Evolutionary conservation across 1,140 invertebrate genomes (phyloP), one percentile per base, ranked within the genome.

Genomic region (Drosophila micromelanica): DNA sequence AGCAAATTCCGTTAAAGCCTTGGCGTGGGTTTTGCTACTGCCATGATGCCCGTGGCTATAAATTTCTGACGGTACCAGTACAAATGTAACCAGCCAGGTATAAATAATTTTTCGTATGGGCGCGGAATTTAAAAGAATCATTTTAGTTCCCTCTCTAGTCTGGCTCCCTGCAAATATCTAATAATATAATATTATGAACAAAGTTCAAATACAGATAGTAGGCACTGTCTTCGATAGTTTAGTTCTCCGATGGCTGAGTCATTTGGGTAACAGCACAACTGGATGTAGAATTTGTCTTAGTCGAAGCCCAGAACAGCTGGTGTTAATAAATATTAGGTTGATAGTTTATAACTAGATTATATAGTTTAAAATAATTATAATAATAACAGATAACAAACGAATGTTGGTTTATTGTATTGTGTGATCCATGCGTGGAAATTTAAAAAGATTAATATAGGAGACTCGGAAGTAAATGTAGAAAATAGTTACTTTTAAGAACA

Each of bases 1-100:
- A n/a, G 37, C 23, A 37, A 70, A n/a, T 11, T 69, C 45, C 12
- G 52, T n/a, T 23, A 59, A 13, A 2, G 46, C 67, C 8, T 35
- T 37, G 7, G 60, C 46, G 60, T 63, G 46, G 35, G 55, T 65
- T 57, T 54, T 71, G 9, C 37, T 67, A 52, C n/a, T 51, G 9
- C 65, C 59, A 52, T 45, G 59, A 52, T 74, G 52, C 12, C 38
- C 72, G 54, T 79, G 23, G 30, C 76, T 75, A 62, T 80, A 64
- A 78, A 70, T 70, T 54, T 76, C 68, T 43, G 74, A 45, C 37
- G 89, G 72, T 32, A 62, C 57, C 46, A 76, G 62, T 27, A 62
- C 48, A 59, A 87, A 49, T 49, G 57, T 32, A 12, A 76, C 37
- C 20, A 87, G 30, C 20, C 61, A 35, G 5, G 75, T 38, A 15